A percentile compares a stretch with the other conserved stretches of the same genome.
Conservation (phyloP, 1,140 invertebrate species). For the Acromyrmex echinatior region DNA sequence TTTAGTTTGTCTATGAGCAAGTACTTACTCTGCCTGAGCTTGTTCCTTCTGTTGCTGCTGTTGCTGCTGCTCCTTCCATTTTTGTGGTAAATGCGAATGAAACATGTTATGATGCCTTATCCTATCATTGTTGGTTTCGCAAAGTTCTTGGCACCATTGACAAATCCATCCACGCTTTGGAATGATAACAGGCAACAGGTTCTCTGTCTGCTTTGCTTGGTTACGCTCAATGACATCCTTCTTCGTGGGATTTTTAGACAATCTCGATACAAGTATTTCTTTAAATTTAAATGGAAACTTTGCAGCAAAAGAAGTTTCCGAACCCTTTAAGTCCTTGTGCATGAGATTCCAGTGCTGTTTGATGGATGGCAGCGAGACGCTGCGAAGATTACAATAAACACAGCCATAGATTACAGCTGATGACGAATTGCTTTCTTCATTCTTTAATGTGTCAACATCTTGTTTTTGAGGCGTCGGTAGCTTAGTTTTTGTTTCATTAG, state of each 20-base stretch:
- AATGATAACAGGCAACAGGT: neutral
- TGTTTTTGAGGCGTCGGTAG: constrained; percentile 9
- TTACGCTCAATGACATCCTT: neutral
- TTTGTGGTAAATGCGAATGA: constrained; percentile 80
- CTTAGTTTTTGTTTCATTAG: neutral
- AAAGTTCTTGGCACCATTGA: constrained; percentile 81
- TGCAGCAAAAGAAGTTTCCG: neutral
- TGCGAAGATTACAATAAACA: constrained; percentile 77
- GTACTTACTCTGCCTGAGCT: constrained; percentile 61
- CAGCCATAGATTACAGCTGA: constrained; percentile 73
- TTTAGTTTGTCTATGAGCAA: constrained; percentile 68
- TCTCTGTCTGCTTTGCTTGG: neutral
- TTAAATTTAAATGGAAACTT: constrained; percentile 75
- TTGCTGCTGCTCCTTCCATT: constrained; percentile 59
- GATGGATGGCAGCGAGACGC: constrained; percentile 72
- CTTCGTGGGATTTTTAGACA: neutral
- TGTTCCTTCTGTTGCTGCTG: constrained; percentile 33
- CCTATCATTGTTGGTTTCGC: constrained; percentile 76
- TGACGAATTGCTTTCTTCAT: constrained; percentile 58
- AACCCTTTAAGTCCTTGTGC: constrained; percentile 69
- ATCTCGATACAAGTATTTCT: constrained; percentile 8
- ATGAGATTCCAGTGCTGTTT: constrained; percentile 75
- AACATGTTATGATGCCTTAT: constrained; percentile 82
- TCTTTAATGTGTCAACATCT: constrained; percentile 19
- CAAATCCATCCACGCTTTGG: constrained; percentile 79